Percentiles rank a stretch among this genome's conserved stretches.
Evolutionary conservation across 1,140 invertebrate genomes (phyloP).

Genomic region (Plodia interpunctella): DNA sequence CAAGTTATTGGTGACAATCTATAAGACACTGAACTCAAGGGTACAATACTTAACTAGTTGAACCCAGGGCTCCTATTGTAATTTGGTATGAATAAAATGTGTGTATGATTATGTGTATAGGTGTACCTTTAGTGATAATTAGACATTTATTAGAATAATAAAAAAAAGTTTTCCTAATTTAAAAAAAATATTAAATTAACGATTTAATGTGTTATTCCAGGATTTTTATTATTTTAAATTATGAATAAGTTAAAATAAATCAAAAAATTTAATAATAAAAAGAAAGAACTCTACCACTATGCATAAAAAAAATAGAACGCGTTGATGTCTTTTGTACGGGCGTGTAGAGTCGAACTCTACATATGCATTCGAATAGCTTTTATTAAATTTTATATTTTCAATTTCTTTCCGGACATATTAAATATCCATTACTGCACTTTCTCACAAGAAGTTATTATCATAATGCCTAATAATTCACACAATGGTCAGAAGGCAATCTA

Average conservation of each 20-base stretch:
- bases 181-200: too few species aligned
- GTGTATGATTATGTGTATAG: too few species aligned
- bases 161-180: too few species aligned
- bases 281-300: not conserved
- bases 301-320: conserved; percentile 11
- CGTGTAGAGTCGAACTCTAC: not conserved
- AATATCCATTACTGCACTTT: conserved; percentile 7
- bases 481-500: not conserved
- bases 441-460: not conserved
- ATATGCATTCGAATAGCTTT: too few species aligned
- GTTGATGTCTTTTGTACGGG: conserved; percentile 28
- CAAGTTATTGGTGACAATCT: too few species aligned
- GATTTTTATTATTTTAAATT: not conserved
- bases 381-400: not conserved
- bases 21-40: too few species aligned
- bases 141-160: too few species aligned
- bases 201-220: too few species aligned
- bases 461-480: not conserved
- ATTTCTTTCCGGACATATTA: not conserved
- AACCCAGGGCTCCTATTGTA: too few species aligned
- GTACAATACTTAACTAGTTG: too few species aligned
- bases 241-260: not conserved
- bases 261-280: not conserved
- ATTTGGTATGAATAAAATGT: too few species aligned
- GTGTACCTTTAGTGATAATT: not conserved